These are phyloP conservation scores for Onychomys torridus DNA, from an alignment of 2,797 vertebrate genomes.

Conservation along the genomic window DNA sequence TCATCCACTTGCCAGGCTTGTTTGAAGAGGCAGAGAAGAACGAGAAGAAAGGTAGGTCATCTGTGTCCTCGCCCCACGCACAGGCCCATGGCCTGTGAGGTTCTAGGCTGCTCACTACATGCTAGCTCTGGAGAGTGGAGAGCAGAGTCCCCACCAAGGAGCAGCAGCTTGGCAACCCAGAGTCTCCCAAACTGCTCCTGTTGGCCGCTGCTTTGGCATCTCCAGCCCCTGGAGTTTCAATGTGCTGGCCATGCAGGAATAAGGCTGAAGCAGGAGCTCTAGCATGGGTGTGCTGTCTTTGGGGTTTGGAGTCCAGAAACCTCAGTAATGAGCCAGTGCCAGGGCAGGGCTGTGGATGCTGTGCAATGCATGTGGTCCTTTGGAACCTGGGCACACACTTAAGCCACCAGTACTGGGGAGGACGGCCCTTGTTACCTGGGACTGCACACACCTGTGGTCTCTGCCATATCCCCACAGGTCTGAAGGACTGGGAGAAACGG, in stretches of 20 bases:
- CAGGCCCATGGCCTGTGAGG: neutral
- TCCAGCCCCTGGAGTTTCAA: too few species aligned
- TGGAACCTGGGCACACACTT: neutral
- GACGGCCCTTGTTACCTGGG: neutral
- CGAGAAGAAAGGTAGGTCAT: conserved; percentile 95
- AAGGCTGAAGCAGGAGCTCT: neutral
- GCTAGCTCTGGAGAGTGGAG: neutral
- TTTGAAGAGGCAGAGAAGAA: conserved; percentile 99
- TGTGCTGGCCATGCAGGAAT: neutral
- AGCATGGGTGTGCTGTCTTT: rapidly evolving
- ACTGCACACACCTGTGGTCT: neutral
- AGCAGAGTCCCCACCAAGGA: neutral
- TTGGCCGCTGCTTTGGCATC: rapidly evolving
- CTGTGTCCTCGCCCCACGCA: neutral
- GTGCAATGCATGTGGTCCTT: rapidly evolving
- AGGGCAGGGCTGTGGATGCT: neutral
- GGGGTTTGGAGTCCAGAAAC: rapidly evolving
- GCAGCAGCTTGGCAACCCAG: neutral
- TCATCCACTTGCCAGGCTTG: conserved; percentile 97
- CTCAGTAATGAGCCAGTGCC: rapidly evolving
- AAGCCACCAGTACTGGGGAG: rapidly evolving
- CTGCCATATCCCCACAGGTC: conserved; percentile 86
- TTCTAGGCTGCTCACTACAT: neutral
- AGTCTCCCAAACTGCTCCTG: neutral
- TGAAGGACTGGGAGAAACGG: conserved; percentile 98